Percentiles rank a stretch among this genome's conserved stretches.
Conservation (phyloP, 2,888 invertebrate species). For the Plusia festucae region DNA sequence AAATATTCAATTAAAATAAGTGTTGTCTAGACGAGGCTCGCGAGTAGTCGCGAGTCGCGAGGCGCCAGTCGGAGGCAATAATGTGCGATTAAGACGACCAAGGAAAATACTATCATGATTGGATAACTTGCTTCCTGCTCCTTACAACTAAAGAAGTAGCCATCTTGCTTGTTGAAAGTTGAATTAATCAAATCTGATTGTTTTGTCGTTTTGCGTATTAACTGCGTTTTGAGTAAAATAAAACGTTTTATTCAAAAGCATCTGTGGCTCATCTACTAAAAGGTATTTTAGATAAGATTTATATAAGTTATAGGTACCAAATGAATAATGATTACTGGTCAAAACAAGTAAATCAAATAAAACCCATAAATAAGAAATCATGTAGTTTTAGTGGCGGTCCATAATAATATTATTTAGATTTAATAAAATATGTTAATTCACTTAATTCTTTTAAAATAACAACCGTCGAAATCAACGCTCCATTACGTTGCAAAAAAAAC, state of each 20-base stretch:
- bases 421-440: too few species aligned
- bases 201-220: not conserved
- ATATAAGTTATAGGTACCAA: too few species aligned
- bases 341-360: too few species aligned
- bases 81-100: slow-evolving; percentile 65
- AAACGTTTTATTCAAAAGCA: too few species aligned
- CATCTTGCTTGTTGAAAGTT: not conserved
- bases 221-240: not conserved
- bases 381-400: too few species aligned
- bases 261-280: too few species aligned
- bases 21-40: slow-evolving; percentile 63
- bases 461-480: not conserved
- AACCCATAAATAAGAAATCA: too few species aligned
- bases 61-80: slow-evolving; percentile 67
- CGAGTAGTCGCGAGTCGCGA: slow-evolving; percentile 15
- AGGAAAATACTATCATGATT: slow-evolving; percentile 69
- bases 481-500: not conserved
- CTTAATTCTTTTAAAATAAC: not conserved
- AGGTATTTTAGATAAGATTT: too few species aligned
- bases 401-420: too few species aligned
- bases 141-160: slow-evolving; percentile 52
- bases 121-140: slow-evolving; percentile 68
- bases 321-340: too few species aligned
- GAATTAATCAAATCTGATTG: not conserved
- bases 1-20: slow-evolving; percentile 65